Base-by-base conservation (phyloP, 92 coral and sea anemone species). In the Phenganax stokvisi region DNA sequence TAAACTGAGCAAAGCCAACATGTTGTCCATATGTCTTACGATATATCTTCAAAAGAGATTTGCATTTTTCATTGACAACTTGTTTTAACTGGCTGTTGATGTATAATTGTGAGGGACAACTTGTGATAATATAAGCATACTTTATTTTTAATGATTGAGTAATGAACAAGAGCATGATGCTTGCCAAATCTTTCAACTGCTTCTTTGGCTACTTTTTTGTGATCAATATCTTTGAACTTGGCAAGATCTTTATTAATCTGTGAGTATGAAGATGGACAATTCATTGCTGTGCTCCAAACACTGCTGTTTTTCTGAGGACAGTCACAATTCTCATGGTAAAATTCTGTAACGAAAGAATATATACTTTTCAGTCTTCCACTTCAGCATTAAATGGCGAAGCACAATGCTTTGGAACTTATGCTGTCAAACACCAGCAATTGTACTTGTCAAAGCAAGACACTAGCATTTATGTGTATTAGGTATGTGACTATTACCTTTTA, bases 1-100 rank as follows among this genome's bases (percentile, higher is more conserved):
- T 91, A 78, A 96, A 96, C 91, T 90, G 90, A 37, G 99, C 88
- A 87, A 96, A 96, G 47, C 99, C 99, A 76, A 92, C 97, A 90
- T 96, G 99, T 81, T 96, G 84, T 9, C 99, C 99, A 85, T 90
- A 87, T 6, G 96, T 89, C 84, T 92, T 96, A 10, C 96, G 89
- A 69, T 92, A 96, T 60, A 96, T 88, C 98, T 93, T 31, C 7
- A 85, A 77, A 12, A 56, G 1, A 13, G 56, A 20, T 12, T 25
- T 52, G n/a, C 8, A 81, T 44, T 52, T 25, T 44, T 13, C n/a
- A 57, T 10, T 56, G 20, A 44, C 13, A 52, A 74, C 56, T 62
- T 6, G 52, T 31, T 20, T 29, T 16, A 54, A 60, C 63, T 6
- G 13, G 28, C 76, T 10, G 73, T 51, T 47, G 52, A 60, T 29